Evolutionary conservation across 2,113 vertebrate species (phyloP).

Genomic region (Romanogobio albipinnatus): DNA sequence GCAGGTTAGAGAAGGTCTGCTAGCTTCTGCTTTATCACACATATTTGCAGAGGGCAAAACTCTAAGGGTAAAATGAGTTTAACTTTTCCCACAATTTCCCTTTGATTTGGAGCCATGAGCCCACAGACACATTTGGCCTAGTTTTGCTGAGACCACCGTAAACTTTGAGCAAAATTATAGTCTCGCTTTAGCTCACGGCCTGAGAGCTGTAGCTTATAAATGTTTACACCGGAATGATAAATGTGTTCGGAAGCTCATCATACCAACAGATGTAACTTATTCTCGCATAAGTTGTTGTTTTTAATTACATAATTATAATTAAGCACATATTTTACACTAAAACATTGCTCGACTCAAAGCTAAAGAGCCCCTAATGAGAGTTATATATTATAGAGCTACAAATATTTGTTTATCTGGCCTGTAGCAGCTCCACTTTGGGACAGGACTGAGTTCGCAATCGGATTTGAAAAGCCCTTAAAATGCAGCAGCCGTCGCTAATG

Average conservation of each 20-base stretch:
- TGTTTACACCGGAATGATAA: conserved; percentile 5
- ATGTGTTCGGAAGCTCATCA: neutral
- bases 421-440: conserved; percentile 6
- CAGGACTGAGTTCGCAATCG: neutral
- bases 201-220: neutral
- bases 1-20: neutral
- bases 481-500: conserved; percentile 23
- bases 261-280: neutral
- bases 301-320: conserved; percentile 14
- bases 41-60: neutral
- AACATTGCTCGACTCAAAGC: conserved; percentile 2
- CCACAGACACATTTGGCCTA: conserved; percentile 29
- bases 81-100: conserved; percentile 29
- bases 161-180: conserved; percentile 11
- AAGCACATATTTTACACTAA: conserved; percentile 2
- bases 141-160: neutral
- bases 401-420: conserved; percentile 6
- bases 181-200: conserved; percentile 12
- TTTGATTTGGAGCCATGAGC: conserved; percentile 6
- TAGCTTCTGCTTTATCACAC: neutral
- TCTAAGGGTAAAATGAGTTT: conserved; percentile 28
- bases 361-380: conserved; percentile 39
- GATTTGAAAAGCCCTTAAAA: conserved; percentile 33
- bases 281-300: neutral
- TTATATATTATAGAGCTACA: conserved; percentile 23